Base-by-base conservation (phyloP, 2,797 vertebrate genomes). In the Mormyrus hasselquistii region DNA sequence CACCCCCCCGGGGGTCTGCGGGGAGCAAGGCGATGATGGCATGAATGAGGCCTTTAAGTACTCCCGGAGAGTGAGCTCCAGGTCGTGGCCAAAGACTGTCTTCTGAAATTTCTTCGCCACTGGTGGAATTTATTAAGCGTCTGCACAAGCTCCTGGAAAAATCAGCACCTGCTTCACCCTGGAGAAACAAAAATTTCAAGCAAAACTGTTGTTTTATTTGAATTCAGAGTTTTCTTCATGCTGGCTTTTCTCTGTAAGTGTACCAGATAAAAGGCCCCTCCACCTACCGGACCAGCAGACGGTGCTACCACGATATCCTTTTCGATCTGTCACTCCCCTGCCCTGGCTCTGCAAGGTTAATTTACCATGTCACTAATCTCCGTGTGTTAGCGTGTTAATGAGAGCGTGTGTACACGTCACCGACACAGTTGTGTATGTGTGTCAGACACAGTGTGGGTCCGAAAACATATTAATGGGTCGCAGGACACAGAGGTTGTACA, bases 21-120 rank as follows among this genome's bases (percentile, higher is more conserved):
- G 82, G 82, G 82, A 52, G 47, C 2, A 5, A 86, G 49, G 84
- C 16, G 84, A 57, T 86, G 52, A 86, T 86, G 84, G 84, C 7
- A 57, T 86, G 52, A 84, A 86, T 87, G 52, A 87, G 53, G 85
- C 53, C 85, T 87, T 87, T 57, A 34, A 87, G 52, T 57, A 8
- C 52, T 59, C 29, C 4, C 8, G 53, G 29, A 84, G 53, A 59
- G 85, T 34, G 12, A 9, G 52, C 50, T 38, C 85, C 53, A 41
- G 29, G 53, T 57, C 12, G 1, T 3, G 14, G 29, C 85, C 50
- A 50, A 87, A 52, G 52, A 87, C 12, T 5, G 14, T 57, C 52
- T 86, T 19, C 49, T 50, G 14, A 53, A 86, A 52, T 85, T 85
- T 52, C 82, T 85, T 52, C 22, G 2, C 44, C n/a, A n/a, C 73